Percentiles rank a stretch among this genome's conserved stretches.
phyloP scores from a whole-genome alignment of 2,113 vertebrate genomes.

The Puntigrus tetrazona region DNA sequence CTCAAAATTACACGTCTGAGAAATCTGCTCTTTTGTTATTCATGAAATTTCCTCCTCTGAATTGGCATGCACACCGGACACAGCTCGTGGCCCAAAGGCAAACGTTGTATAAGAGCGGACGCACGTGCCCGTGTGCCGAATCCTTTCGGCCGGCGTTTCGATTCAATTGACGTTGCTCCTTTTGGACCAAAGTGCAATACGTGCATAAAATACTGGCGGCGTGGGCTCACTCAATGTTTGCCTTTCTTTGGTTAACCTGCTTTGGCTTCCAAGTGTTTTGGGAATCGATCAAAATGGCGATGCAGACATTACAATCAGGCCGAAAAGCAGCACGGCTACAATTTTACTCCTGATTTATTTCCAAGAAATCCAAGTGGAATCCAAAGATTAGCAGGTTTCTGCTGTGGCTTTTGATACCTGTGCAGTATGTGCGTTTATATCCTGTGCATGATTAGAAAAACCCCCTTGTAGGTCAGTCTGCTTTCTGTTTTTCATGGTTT shows the following conservation, averaged over 20 bases:
- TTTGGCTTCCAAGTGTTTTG: constrained; percentile 58
- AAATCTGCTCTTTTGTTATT: constrained; percentile 58
- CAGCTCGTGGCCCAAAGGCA: constrained; percentile 53
- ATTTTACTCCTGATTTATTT: background rate
- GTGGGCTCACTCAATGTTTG: constrained; percentile 54
- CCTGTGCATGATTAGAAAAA: constrained; percentile 53
- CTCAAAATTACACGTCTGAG: constrained; percentile 48
- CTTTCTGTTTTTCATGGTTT: constrained; percentile 46
- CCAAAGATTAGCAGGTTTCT: constrained; percentile 62
- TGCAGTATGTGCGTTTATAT: constrained; percentile 49
- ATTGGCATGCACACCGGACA: constrained; percentile 55
- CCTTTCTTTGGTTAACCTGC: constrained; percentile 56
- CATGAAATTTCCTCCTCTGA: constrained; percentile 43
- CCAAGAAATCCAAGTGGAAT: constrained; percentile 54
- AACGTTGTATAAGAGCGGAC: constrained; percentile 51
- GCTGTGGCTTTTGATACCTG: constrained; percentile 49
- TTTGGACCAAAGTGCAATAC: constrained; percentile 32
- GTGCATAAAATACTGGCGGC: constrained; percentile 8
- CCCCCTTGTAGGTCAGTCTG: constrained; percentile 45
- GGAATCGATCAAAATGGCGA: constrained; percentile 3
- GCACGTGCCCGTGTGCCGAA: constrained; percentile 8
- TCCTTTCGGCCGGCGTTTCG: background rate
- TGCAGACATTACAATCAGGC: background rate
- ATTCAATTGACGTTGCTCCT: constrained; percentile 29
- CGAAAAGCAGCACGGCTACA: background rate